Percentiles rank a stretch among this genome's conserved stretches.
Conservation (phyloP, 92 coral and sea anemone species). For the Epizoanthus stellaris region DNA sequence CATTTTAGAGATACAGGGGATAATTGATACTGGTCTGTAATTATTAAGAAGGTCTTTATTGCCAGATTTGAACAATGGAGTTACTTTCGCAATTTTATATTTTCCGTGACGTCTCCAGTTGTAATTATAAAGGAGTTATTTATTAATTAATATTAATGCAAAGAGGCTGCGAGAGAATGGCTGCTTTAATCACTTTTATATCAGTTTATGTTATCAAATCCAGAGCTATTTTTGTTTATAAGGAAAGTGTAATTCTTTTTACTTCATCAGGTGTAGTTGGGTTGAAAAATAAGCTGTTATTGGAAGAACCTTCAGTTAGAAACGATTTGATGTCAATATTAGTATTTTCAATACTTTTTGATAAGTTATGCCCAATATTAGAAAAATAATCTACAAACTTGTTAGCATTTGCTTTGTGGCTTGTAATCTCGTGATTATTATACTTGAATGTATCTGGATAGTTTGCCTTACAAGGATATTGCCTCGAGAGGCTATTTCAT, state of each 20-base stretch:
- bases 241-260: neutral
- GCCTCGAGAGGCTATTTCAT: too few relatives aligned
- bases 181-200: conserved; percentile 7
- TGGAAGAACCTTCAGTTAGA: neutral
- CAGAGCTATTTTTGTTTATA: conserved; percentile 29
- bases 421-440: neutral
- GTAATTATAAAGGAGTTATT: conserved; percentile 26
- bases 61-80: conserved; percentile 37
- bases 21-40: too few relatives aligned
- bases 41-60: conserved; percentile 12
- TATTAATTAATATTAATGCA: neutral
- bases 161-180: neutral
- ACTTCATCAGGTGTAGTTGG: conserved; percentile 16
- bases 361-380: conserved; percentile 16
- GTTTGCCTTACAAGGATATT: neutral
- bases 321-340: neutral
- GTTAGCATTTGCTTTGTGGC: conserved; percentile 3
- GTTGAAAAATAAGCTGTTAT: too few relatives aligned
- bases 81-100: conserved; percentile 39
- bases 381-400: conserved; percentile 10
- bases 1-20: conserved; percentile 32
- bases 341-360: neutral
- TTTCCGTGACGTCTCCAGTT: conserved; percentile 31
- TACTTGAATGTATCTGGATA: conserved; percentile 2
- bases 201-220: conserved; percentile 13